Conservation (phyloP, 2,797 vertebrate species). For the Pantherophis alleghaniensis region DNA sequence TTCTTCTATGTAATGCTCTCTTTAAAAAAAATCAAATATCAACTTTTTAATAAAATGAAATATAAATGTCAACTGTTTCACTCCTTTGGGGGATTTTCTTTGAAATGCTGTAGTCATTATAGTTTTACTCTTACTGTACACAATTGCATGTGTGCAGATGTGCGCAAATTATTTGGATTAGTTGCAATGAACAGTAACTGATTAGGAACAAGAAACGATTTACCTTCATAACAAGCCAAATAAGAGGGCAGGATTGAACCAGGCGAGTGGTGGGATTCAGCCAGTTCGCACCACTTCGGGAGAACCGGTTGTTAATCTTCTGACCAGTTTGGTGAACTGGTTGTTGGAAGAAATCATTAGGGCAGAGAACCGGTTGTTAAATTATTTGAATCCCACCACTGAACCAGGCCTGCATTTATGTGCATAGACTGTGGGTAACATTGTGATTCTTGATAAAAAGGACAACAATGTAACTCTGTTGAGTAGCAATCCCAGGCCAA, state of each 20-base stretch:
- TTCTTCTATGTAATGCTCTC: background rate
- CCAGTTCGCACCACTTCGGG: no score
- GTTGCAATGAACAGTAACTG: background rate
- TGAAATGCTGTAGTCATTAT: no score
- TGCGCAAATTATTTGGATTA: background rate
- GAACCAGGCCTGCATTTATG: background rate
- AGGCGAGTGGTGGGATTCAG: background rate
- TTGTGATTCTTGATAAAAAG: background rate
- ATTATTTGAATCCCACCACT: background rate
- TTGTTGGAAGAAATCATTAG: no score
- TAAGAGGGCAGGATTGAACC: background rate
- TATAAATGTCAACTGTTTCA: background rate
- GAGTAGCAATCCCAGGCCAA: background rate
- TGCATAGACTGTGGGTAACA: background rate
- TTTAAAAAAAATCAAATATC: background rate
- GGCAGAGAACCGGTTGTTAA: no score
- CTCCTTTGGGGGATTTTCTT: background rate
- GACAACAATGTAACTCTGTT: background rate
- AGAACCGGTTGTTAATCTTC: no score
- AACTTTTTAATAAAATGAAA: background rate
- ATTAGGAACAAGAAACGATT: background rate
- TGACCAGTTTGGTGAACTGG: no score
- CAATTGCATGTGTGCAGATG: background rate
- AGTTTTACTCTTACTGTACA: background rate
- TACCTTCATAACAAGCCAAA: background rate